These are phyloP conservation scores for Falco naumanni DNA, from an alignment of 2,797 vertebrate genomes.

Conservation along the genomic window DNA sequence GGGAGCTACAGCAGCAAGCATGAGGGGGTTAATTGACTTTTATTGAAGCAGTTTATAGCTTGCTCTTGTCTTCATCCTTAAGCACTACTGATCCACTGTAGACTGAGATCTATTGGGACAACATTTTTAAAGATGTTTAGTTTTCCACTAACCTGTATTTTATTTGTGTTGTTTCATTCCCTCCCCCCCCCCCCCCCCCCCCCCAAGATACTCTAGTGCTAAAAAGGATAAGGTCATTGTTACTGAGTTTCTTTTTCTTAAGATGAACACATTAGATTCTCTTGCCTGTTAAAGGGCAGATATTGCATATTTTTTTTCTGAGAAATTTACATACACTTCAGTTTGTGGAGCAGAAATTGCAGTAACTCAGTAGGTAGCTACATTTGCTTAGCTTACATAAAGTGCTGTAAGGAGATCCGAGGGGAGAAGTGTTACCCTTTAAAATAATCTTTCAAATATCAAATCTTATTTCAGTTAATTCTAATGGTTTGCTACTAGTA, in stretches of 20 bases:
- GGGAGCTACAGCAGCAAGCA: background rate
- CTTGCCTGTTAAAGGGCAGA: constrained; percentile 59
- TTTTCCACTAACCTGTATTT: constrained; percentile 63
- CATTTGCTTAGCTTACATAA: constrained; percentile 18
- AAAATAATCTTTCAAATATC: constrained; percentile 35
- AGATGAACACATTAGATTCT: constrained; percentile 54
- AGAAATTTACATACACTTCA: constrained; percentile 68
- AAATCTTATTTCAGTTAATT: constrained; percentile 57
- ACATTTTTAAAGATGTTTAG: constrained; percentile 59
- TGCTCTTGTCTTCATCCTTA: constrained; percentile 56
- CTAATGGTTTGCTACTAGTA: constrained; percentile 51
- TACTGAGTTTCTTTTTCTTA: constrained; percentile 26
- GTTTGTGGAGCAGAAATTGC: background rate
- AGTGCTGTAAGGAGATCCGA: background rate
- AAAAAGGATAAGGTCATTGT: background rate
- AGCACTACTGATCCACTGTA: constrained; percentile 55
- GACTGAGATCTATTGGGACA: constrained; percentile 57
- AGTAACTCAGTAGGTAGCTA: background rate
- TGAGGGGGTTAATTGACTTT: constrained; percentile 73
- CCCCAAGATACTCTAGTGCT: background rate
- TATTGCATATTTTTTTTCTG: constrained; percentile 28
- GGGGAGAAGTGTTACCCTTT: background rate
- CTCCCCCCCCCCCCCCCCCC: background rate
- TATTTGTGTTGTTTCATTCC: constrained; percentile 59
- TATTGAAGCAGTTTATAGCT: constrained; percentile 61